Evolutionary conservation across 1,140 invertebrate species (phyloP), one percentile per base, ranked within the genome.

Genomic region (Trichomalopsis sarcophagae): DNA sequence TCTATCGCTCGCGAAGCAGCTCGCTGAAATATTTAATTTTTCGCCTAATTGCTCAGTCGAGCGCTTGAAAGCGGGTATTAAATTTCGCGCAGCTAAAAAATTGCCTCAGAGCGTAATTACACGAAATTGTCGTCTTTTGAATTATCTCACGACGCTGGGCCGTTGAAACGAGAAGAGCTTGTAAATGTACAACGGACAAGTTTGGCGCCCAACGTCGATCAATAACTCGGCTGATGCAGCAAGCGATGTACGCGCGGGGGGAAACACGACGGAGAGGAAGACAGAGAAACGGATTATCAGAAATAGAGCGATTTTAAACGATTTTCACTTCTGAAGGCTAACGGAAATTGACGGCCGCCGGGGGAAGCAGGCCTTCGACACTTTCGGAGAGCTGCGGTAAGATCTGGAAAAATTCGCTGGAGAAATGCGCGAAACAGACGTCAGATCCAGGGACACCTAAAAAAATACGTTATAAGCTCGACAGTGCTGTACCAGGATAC

Each of bases 311-410:
- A 3, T 13, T n/a, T 69, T 44, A 69, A 81, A 69, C 27, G 66
- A 69, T 69, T 81, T 81, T 73, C 9, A 2, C 40, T 81, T 81
- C 1, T 27, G 47, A 71, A 81, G 27, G 27, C 2, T 47, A 81
- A 73, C 36, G 80, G 40, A 81, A 81, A 81, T 81, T 68, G 62
- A 81, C 33, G 40, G 11, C 21, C 68, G 6, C 21, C 68, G 6
- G 40, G 7, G 9, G 7, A 23, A 23, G n/a, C 68, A 44, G 27
- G 3, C n/a, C n/a, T 40, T 44, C 21, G 36, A 21, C 21, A 40
- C 33, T 62, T 27, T 27, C 27, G 27, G 27, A 27, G 1, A 27
- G 27, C 5, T 0, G 27, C 33, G 2, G 40, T 7, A 40, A 40
- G 36, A 40, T 3, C 36, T 5, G 7, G 36, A 40, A 44, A 44